These are phyloP conservation scores for Oxystoma pomonae DNA, from an alignment of 2,888 invertebrate species.

Conservation along the genomic window DNA sequence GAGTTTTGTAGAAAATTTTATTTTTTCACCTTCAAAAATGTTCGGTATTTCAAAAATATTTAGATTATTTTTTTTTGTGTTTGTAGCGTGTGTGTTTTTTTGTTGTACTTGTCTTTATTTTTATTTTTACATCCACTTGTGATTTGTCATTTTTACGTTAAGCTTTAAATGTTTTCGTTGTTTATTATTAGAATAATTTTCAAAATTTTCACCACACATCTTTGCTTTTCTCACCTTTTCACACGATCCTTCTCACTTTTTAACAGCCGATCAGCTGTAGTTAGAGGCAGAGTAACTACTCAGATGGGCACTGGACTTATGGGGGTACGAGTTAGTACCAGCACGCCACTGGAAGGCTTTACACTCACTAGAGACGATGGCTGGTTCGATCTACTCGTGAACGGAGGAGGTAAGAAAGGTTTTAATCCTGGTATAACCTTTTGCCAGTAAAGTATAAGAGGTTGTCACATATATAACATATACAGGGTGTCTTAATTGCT, in stretches of 20 bases:
- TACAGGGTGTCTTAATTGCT: too few relatives aligned
- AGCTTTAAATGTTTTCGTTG: slow-evolving; percentile 32
- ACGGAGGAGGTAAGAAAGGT: slow-evolving; percentile 72
- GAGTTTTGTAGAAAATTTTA: not conserved
- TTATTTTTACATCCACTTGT: slow-evolving; percentile 41
- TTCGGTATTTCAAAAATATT: too few relatives aligned
- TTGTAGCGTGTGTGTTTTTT: slow-evolving; percentile 22
- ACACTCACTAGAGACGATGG: slow-evolving; percentile 89
- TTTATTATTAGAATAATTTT: not conserved
- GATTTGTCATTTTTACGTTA: slow-evolving; percentile 15
- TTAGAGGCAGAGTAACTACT: slow-evolving; percentile 91
- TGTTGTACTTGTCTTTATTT: slow-evolving; percentile 25
- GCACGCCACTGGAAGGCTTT: slow-evolving; percentile 92
- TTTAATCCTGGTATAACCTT: too few relatives aligned
- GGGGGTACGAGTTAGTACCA: slow-evolving; percentile 93
- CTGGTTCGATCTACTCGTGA: slow-evolving; percentile 97
- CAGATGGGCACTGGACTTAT: slow-evolving; percentile 89
- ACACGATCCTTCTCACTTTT: not conserved
- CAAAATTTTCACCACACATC: not conserved
- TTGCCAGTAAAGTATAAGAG: too few relatives aligned
- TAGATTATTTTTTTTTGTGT: not conserved
- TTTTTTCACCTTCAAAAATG: too few relatives aligned
- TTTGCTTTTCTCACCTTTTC: not conserved
- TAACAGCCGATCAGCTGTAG: slow-evolving; percentile 91
- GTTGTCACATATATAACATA: too few relatives aligned